These are phyloP conservation scores for Syndactyla subalaris DNA, from an alignment of 2,797 vertebrate genomes.

Conservation along the genomic window DNA sequence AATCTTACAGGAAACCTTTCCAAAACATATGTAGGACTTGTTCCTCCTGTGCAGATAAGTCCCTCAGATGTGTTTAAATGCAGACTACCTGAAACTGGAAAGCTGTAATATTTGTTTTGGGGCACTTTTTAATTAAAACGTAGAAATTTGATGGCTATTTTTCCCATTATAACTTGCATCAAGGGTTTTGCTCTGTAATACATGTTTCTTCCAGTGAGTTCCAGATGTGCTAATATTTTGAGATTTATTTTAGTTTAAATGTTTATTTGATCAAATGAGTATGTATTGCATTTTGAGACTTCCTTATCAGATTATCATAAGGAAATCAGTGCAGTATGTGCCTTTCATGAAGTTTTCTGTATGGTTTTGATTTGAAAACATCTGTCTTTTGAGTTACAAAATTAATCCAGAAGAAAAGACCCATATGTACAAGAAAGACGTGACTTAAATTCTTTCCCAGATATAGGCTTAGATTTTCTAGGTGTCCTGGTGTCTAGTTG, in stretches of 20 bases:
- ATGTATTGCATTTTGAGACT: neutral
- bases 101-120: neutral
- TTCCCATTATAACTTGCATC: neutral
- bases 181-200: neutral
- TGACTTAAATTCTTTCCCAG: neutral
- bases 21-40: slow-evolving; percentile 47
- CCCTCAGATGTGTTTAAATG: neutral
- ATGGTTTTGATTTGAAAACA: neutral
- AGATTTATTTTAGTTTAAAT: neutral
- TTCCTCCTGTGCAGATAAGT: slow-evolving; percentile 37
- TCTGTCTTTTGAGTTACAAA: neutral
- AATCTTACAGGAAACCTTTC: slow-evolving; percentile 56
- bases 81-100: neutral
- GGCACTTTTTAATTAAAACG: neutral
- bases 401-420: neutral
- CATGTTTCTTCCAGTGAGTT: neutral
- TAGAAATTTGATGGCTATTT: neutral
- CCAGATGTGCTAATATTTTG: neutral
- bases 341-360: neutral
- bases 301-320: neutral
- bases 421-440: neutral
- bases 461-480: neutral
- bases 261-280: neutral
- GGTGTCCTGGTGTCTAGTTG: neutral
- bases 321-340: neutral